Percentiles rank a stretch among this genome's conserved stretches.
phyloP scores from a whole-genome alignment of 2,113 vertebrate species.

The Diadophis punctatus region DNA sequence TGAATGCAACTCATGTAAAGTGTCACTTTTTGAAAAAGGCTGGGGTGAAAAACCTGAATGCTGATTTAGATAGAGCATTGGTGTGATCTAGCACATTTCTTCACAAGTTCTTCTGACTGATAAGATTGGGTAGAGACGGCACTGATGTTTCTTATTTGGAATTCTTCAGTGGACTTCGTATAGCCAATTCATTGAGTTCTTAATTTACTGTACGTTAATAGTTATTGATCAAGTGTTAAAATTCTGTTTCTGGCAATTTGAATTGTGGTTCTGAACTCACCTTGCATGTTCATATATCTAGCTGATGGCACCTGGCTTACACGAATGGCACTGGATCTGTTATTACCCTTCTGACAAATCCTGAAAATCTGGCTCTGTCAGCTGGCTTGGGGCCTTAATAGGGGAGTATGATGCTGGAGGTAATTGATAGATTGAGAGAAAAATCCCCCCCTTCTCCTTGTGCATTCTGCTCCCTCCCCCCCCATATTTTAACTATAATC shows the following conservation, averaged over 20 bases:
- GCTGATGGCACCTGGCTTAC: background rate
- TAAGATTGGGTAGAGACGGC: background rate
- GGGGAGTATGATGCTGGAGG: background rate
- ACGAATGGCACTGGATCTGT: background rate
- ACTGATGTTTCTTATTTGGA: background rate
- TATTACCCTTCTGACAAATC: background rate
- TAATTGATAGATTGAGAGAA: background rate
- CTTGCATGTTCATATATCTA: slow-evolving; percentile 12
- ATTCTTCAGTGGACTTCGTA: background rate
- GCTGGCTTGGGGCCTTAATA: background rate
- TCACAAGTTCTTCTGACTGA: background rate
- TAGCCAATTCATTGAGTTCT: background rate
- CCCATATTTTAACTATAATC: background rate
- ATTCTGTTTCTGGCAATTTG: background rate
- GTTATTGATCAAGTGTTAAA: background rate
- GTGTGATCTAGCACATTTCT: background rate
- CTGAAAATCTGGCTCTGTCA: background rate
- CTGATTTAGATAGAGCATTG: background rate
- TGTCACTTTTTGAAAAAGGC: background rate
- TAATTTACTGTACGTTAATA: background rate
- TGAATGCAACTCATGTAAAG: background rate
- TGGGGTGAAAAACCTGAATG: background rate
- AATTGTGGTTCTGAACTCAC: background rate
- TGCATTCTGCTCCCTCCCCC: background rate
- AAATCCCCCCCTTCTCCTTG: background rate